Base-by-base conservation (phyloP, 2,888 invertebrate species). In the Tachina fera region DNA sequence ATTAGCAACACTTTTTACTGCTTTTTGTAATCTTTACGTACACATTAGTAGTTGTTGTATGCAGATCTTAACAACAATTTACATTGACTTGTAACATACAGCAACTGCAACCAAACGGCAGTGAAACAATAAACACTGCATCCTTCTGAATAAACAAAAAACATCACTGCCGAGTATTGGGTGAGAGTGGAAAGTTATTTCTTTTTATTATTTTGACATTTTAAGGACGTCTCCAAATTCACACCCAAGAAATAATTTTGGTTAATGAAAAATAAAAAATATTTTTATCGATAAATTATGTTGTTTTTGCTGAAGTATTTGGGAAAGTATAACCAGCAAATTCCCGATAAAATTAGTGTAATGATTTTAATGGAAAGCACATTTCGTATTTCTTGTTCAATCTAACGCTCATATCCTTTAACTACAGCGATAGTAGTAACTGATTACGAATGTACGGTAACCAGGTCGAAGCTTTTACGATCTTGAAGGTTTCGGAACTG, bases 61-160 rank as follows among this genome's bases (percentile, higher is more conserved):
- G 85, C 80, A 84, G 81, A 87, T 87, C 79, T 72, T 65, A 58
- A 68, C 70, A 79, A 84, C 76, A 79, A 71, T 76, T 81, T 84
- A 75, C 87, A 81, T 74, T 87, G 81, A 81, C 87, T 84, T 81
- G 77, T 65, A 71, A 76, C 84, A 84, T 72, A 53, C 43, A 60
- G 51, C 63, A 78, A 22, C 43, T 39, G 22, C 72, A 80, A 51
- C 76, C 49, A 43, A n/a, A 56, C 53, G 41, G n/a, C 53, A 77
- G 60, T 47, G 53, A 8, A 65, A 65, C 74, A 74, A 56, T 51
- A 45, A 67, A 41, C 82, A 82, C n/a, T 63, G 56, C 72, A 72
- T 72, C 79, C 65, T 61, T 74, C 49, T 43, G 16, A 84, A 79
- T 45, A 45, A 71, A 76, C 16, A 39, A 71, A 60, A 31, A 81